Evolutionary conservation across 1,140 invertebrate species (phyloP).

Genomic region (Elymnias hypermnestra): DNA sequence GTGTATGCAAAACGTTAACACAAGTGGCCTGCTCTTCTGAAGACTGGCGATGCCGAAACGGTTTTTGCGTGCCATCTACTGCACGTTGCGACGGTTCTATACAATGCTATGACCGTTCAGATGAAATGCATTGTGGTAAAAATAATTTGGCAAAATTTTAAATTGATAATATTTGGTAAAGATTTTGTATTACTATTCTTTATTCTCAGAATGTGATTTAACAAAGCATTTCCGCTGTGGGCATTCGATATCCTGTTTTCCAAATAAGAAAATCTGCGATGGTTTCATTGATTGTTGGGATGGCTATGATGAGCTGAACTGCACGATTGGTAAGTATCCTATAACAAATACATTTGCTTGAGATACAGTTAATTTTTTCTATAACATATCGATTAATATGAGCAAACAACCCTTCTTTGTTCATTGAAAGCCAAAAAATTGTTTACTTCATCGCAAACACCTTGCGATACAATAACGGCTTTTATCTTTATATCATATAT

Average conservation of each 20-base stretch:
- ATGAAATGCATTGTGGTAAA: conserved; percentile 87
- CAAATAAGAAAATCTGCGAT: conserved; percentile 82
- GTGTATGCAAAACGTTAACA: conserved; percentile 60
- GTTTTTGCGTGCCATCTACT: conserved; percentile 81
- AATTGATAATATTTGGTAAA: no score
- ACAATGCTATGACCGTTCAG: conserved; percentile 88
- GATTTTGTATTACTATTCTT: no score
- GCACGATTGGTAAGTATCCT: conserved; percentile 78
- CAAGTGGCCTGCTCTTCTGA: conserved; percentile 74
- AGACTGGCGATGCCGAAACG: conserved; percentile 84
- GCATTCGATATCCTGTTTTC: conserved; percentile 85
- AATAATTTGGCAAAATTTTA: not conserved
- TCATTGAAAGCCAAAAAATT: no score
- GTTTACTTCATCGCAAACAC: no score
- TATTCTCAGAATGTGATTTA: conserved; percentile 80
- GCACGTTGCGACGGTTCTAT: conserved; percentile 85
- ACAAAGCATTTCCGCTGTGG: conserved; percentile 86
- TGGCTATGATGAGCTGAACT: conserved; percentile 86
- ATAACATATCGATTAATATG: no score
- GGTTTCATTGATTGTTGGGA: conserved; percentile 88
- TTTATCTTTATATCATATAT: no score
- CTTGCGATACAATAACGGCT: no score
- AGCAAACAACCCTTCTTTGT: no score
- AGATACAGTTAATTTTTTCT: no score
- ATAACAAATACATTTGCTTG: no score